Conservation (phyloP, 2,797 vertebrate genomes). For the Poecilia gillii region DNA sequence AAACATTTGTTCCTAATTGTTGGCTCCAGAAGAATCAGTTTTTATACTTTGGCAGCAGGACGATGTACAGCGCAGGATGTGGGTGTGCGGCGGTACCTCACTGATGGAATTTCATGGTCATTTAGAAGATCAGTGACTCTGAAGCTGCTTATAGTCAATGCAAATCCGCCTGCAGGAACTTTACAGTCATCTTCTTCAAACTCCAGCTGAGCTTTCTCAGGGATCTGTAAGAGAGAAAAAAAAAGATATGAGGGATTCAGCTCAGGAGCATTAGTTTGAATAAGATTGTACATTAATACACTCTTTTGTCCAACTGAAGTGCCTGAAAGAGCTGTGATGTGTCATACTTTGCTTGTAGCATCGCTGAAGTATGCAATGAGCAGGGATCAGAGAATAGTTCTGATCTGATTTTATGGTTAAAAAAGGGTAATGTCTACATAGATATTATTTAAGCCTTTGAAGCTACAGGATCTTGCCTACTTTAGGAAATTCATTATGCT, state of each 20-base stretch:
- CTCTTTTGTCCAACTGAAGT: slow-evolving; percentile 16
- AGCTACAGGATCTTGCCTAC: background rate
- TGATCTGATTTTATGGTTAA: slow-evolving; percentile 43
- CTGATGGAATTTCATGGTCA: slow-evolving; percentile 71
- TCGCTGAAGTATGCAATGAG: slow-evolving; percentile 26
- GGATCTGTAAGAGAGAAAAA: slow-evolving; percentile 49
- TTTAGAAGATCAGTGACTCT: slow-evolving; percentile 73
- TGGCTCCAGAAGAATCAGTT: slow-evolving; percentile 35
- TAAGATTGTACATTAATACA: slow-evolving; percentile 17
- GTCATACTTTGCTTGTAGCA: slow-evolving; percentile 5
- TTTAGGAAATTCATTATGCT: background rate
- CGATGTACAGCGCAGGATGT: slow-evolving; percentile 47
- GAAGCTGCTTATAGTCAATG: slow-evolving; percentile 69
- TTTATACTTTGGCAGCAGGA: slow-evolving; percentile 34
- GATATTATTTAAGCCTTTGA: background rate
- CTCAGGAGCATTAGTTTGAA: slow-evolving; percentile 46
- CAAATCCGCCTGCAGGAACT: slow-evolving; percentile 58
- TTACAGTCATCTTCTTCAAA: slow-evolving; percentile 58
- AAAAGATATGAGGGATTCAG: slow-evolving; percentile 41
- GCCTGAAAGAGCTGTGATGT: slow-evolving; percentile 10
- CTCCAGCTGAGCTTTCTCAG: slow-evolving; percentile 55
- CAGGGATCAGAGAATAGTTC: slow-evolving; percentile 27
- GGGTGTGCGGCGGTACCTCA: slow-evolving; percentile 53
- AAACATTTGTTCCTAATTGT: slow-evolving; percentile 41
- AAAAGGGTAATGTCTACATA: background rate